Percentiles rank a stretch among this genome's conserved stretches.
Evolutionary conservation across 2,797 vertebrate genomes (phyloP).

Genomic region (Sebastes steindachneri): DNA sequence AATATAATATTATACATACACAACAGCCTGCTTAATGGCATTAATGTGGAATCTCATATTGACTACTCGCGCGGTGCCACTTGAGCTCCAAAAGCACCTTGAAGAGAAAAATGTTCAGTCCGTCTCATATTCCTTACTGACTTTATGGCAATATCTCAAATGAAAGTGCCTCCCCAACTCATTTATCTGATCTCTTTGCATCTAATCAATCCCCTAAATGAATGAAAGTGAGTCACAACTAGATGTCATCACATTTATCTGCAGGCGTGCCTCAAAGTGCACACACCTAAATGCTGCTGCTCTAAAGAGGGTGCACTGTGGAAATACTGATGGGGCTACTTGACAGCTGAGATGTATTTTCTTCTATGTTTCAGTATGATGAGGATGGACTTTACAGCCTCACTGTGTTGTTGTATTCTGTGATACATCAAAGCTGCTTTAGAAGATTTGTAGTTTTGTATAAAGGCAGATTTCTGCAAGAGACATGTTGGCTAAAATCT

Average conservation of each 20-base stretch:
- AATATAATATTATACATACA: background rate
- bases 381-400: conserved; percentile 28
- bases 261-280: conserved; percentile 68
- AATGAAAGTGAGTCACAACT: conserved; percentile 75
- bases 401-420: conserved; percentile 31
- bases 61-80: conserved; percentile 19
- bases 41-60: background rate
- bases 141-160: conserved; percentile 77
- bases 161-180: conserved; percentile 72
- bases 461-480: conserved; percentile 53
- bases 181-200: conserved; percentile 75
- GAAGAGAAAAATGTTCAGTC: conserved; percentile 70
- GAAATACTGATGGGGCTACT: conserved; percentile 47
- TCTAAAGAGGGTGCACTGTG: conserved; percentile 54
- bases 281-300: conserved; percentile 59
- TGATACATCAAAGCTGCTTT: conserved; percentile 51
- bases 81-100: conserved; percentile 56
- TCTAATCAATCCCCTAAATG: conserved; percentile 83
- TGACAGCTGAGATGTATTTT: conserved; percentile 62
- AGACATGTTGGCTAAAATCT: conserved; percentile 63
- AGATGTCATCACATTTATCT: conserved; percentile 80
- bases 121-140: conserved; percentile 69
- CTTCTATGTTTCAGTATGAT: conserved; percentile 29
- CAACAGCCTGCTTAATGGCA: conserved; percentile 1
- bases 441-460: conserved; percentile 31